phyloP scores from a whole-genome alignment of 2,797 vertebrate genomes.

The Hybognathus amarus region DNA sequence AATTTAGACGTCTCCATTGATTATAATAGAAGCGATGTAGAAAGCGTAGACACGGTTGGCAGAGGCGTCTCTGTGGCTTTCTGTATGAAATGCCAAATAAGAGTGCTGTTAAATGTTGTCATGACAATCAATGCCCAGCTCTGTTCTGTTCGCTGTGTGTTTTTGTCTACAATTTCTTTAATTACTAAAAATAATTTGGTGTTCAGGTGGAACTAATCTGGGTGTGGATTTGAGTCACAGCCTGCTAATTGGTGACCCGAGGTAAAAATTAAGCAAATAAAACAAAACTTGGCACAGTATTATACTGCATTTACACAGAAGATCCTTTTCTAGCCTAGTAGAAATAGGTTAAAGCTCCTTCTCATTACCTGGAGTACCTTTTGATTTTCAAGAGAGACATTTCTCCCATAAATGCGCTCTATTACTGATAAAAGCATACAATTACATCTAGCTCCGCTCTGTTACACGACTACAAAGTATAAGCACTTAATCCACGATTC shows the following conservation, averaged over 20 bases:
- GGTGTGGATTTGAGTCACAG: background rate
- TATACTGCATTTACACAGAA: background rate
- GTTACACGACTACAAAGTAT: conserved; percentile 19
- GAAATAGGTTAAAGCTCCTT: conserved; percentile 12
- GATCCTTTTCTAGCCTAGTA: background rate
- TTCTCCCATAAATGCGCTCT: background rate
- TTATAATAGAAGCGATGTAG: conserved; percentile 4
- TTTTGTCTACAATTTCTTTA: background rate
- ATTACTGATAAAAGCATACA: conserved; percentile 39
- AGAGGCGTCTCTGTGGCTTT: background rate
- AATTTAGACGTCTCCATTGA: conserved; percentile 4
- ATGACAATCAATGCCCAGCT: conserved; percentile 1
- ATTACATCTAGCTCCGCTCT: conserved; percentile 24
- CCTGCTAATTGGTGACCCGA: conserved; percentile 3
- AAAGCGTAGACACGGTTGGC: background rate
- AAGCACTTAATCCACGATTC: conserved; percentile 29
- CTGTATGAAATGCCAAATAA: conserved; percentile 8
- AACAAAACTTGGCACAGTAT: background rate
- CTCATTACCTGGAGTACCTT: conserved; percentile 28
- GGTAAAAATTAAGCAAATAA: conserved; percentile 3
- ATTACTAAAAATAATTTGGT: background rate
- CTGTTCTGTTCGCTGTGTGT: background rate
- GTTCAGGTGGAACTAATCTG: background rate
- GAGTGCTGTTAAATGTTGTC: background rate
- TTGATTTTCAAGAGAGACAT: conserved; percentile 28